A percentile compares a stretch with the other conserved stretches of the same genome.
Conservation (phyloP, 2,888 invertebrate genomes). For the Lydus trimaculatus region DNA sequence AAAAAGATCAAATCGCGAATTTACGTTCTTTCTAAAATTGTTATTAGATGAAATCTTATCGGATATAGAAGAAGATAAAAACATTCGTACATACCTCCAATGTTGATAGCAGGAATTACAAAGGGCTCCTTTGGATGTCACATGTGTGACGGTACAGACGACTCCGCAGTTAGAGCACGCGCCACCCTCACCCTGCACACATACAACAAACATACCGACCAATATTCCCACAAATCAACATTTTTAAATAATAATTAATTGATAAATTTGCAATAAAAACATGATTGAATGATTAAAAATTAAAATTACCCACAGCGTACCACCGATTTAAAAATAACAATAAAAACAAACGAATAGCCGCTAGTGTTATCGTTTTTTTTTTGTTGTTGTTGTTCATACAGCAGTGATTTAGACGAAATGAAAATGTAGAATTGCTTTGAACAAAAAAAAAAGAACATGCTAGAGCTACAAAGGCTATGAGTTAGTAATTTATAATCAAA, state of each 20-base stretch:
- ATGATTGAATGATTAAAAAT: conserved; percentile 20
- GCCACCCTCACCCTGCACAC: conserved; percentile 62
- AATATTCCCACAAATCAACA: conserved; percentile 30
- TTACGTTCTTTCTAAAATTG: not conserved
- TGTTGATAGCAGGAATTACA: conserved; percentile 87
- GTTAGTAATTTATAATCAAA: not conserved
- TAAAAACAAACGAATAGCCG: not conserved
- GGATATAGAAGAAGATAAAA: not conserved
- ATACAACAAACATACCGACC: conserved; percentile 56
- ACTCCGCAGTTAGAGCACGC: conserved; percentile 72
- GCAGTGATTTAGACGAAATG: conserved; percentile 1
- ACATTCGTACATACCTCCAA: conserved; percentile 73
- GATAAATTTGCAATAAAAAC: not conserved
- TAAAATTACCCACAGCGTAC: conserved; percentile 26
- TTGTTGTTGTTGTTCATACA: not conserved
- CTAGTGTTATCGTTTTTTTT: not conserved
- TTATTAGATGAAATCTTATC: not conserved
- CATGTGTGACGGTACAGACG: conserved; percentile 75
- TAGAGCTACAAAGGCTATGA: not conserved
- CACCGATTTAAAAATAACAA: not conserved
- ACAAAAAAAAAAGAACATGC: not conserved
- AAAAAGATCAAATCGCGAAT: not conserved
- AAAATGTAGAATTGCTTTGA: not conserved
- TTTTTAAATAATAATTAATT: conserved; percentile 15
- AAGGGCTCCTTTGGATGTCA: conserved; percentile 78